These are phyloP conservation scores for Acleris literana DNA, from an alignment of 2,888 invertebrate species.

Conservation along the genomic window DNA sequence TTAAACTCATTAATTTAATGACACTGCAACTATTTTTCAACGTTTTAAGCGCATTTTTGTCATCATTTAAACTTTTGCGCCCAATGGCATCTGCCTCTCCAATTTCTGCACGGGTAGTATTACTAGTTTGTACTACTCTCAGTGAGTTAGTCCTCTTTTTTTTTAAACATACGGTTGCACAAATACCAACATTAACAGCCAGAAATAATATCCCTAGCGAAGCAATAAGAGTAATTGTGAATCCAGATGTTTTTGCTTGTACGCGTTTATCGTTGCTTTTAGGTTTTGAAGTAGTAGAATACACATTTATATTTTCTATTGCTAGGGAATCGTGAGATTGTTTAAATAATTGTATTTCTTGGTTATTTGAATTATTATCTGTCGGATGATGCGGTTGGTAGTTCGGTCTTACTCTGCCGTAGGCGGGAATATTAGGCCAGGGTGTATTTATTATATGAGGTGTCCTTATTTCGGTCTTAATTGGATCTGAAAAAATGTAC, in stretches of 20 bases:
- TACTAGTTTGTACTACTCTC: slow-evolving; percentile 74
- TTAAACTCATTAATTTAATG: slow-evolving; percentile 82
- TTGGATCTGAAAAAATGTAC: slow-evolving; percentile 54
- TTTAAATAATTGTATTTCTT: slow-evolving; percentile 71
- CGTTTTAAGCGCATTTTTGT: slow-evolving; percentile 70
- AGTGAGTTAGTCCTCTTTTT: slow-evolving; percentile 82
- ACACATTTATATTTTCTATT: slow-evolving; percentile 58
- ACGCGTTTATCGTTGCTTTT: slow-evolving; percentile 46
- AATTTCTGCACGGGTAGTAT: slow-evolving; percentile 77
- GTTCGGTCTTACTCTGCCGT: slow-evolving; percentile 61
- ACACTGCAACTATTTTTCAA: slow-evolving; percentile 83
- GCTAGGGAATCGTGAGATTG: slow-evolving; percentile 57
- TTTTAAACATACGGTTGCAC: slow-evolving; percentile 87
- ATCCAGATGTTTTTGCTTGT: slow-evolving; percentile 82
- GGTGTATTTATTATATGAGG: slow-evolving; percentile 53
- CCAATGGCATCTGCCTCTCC: slow-evolving; percentile 78
- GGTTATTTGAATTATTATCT: slow-evolving; percentile 64
- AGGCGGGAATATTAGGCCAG: slow-evolving; percentile 56
- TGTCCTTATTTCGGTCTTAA: slow-evolving; percentile 58
- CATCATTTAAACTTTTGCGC: slow-evolving; percentile 73
- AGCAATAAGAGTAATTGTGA: slow-evolving; percentile 85
- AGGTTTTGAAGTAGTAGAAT: slow-evolving; percentile 58
- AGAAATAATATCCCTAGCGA: slow-evolving; percentile 88
- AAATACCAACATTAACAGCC: slow-evolving; percentile 88
- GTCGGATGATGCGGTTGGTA: slow-evolving; percentile 53